These are phyloP conservation scores for Sus cebifrons DNA, from an alignment of 2,797 vertebrate species.

Conservation along the genomic window DNA sequence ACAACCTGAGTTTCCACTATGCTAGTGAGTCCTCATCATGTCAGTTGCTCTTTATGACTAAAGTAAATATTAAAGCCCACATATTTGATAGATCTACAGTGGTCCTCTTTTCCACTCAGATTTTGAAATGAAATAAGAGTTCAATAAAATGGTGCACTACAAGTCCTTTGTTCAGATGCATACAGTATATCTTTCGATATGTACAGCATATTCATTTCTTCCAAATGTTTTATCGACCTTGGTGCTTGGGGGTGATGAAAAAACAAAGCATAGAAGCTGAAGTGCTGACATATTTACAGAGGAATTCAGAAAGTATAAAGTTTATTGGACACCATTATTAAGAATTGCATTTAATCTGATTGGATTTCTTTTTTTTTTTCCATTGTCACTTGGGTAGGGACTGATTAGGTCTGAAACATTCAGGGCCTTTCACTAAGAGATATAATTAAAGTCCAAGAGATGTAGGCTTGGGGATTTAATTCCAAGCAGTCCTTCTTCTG, in stretches of 20 bases:
- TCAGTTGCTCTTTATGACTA: slow-evolving; percentile 83
- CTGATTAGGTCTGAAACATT: slow-evolving; percentile 48
- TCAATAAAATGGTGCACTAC: slow-evolving; percentile 80
- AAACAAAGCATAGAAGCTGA: slow-evolving; percentile 66
- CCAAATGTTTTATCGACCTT: slow-evolving; percentile 80
- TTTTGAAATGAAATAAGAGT: slow-evolving; percentile 85
- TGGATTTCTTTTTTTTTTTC: background rate
- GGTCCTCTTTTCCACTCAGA: slow-evolving; percentile 62
- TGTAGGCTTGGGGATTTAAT: slow-evolving; percentile 60
- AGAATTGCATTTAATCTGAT: slow-evolving; percentile 66
- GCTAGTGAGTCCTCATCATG: slow-evolving; percentile 76
- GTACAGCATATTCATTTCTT: slow-evolving; percentile 81
- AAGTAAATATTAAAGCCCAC: slow-evolving; percentile 83
- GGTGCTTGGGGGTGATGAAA: slow-evolving; percentile 65
- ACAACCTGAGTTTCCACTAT: slow-evolving; percentile 79
- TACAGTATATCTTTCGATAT: slow-evolving; percentile 79
- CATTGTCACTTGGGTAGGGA: background rate
- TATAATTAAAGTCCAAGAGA: slow-evolving; percentile 68
- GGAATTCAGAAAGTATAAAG: slow-evolving; percentile 52
- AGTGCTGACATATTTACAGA: slow-evolving; percentile 69
- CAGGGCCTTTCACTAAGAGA: slow-evolving; percentile 61
- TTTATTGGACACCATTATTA: slow-evolving; percentile 60
- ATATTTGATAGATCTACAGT: slow-evolving; percentile 78
- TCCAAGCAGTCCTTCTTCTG: slow-evolving; percentile 63
- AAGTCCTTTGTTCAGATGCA: slow-evolving; percentile 81